These are phyloP conservation scores for Chinchilla lanigera DNA, from an alignment of 2,113 vertebrate species.

Conservation along the genomic window DNA sequence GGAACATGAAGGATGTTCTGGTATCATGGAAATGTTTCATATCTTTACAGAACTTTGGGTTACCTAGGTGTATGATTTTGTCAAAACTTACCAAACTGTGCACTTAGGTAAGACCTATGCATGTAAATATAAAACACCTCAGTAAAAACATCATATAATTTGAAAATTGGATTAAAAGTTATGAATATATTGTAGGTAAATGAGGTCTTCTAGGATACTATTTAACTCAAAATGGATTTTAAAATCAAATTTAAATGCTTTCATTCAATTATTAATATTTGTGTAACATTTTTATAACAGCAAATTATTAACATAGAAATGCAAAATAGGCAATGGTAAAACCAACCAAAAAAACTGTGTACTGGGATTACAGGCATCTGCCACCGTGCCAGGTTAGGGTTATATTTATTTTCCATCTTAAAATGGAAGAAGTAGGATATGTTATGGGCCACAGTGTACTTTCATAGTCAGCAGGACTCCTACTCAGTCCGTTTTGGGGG, in stretches of 20 bases:
- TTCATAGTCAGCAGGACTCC: background rate
- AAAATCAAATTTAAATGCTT: constrained; percentile 40
- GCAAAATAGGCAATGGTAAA: background rate
- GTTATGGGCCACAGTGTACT: background rate
- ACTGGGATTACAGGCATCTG: background rate
- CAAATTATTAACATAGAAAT: constrained; percentile 35
- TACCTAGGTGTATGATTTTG: background rate
- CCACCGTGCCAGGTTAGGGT: background rate
- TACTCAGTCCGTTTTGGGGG: background rate
- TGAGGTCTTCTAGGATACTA: constrained; percentile 33
- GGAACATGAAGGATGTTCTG: background rate
- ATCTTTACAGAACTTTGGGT: background rate
- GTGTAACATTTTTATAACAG: background rate
- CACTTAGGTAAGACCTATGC: background rate
- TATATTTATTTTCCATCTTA: background rate
- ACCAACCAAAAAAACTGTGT: background rate
- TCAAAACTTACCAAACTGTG: background rate
- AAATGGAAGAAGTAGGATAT: background rate
- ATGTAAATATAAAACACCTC: constrained; percentile 21
- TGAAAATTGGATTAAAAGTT: constrained; percentile 56
- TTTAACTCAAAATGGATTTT: constrained; percentile 31
- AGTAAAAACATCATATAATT: background rate
- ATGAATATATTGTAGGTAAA: constrained; percentile 42
- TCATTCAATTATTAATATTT: constrained; percentile 54
- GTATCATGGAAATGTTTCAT: rapidly evolving